Conservation (phyloP, 2,113 vertebrate species). For the Marcusenius ussheri region DNA sequence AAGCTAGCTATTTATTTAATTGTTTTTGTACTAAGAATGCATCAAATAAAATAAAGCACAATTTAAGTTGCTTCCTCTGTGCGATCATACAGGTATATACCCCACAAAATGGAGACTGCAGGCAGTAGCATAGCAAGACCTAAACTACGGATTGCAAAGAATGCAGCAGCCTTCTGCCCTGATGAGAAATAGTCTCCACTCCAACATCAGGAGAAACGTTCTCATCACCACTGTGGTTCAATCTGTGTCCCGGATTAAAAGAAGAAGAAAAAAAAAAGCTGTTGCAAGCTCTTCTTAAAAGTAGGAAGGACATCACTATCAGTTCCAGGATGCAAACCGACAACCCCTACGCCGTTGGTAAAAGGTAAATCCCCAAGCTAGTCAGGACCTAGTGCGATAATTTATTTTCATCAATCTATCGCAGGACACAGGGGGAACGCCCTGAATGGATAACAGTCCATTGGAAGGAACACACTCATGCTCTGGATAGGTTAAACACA, state of each 20-base stretch:
- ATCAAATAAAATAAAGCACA: not conserved
- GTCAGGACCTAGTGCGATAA: not conserved
- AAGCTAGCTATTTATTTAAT: not conserved
- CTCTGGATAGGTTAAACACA: not conserved
- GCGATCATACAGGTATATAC: not conserved
- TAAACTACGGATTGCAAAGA: not conserved
- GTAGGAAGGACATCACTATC: not conserved
- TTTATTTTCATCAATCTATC: not conserved
- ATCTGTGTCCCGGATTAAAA: not conserved
- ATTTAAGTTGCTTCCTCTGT: not conserved
- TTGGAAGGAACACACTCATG: not conserved
- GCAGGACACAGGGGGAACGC: not conserved
- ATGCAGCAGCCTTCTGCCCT: not conserved
- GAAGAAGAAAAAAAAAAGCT: not conserved
- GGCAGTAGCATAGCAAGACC: not conserved
- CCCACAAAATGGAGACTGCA: not conserved
- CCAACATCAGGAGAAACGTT: not conserved
- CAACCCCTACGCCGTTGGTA: not conserved
- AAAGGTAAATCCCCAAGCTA: not conserved
- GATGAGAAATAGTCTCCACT: not conserved
- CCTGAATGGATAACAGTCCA: not conserved
- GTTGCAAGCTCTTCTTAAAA: not conserved
- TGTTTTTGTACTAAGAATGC: not conserved
- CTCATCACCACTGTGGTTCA: not conserved
- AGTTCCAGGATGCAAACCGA: not conserved